Evolutionary conservation across 2,113 vertebrate genomes (phyloP), one percentile per base, ranked within the genome.

Genomic region (Ctenodactylus gundi): DNA sequence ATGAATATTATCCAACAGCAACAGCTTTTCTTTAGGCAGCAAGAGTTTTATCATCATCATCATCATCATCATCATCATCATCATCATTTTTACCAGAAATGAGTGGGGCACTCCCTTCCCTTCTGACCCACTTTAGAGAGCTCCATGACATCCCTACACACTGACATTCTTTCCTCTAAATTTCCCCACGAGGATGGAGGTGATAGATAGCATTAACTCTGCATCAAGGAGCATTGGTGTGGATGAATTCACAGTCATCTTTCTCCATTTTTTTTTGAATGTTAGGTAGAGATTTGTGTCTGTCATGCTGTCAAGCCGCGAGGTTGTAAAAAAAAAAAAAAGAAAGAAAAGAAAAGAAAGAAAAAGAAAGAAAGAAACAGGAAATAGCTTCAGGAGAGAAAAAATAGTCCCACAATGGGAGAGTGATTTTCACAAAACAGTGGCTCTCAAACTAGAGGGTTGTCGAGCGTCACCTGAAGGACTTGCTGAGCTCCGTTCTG

Each of bases 41-140:
- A 51, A 75, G 23, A 80, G 11, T 17, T 13, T 49, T n/a, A n/a
- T n/a, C n/a, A n/a, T n/a, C n/a, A n/a, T n/a, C n/a, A n/a, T n/a
- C n/a, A n/a, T n/a, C n/a, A n/a, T n/a, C n/a, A n/a, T n/a, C n/a
- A n/a, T n/a, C n/a, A n/a, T n/a, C n/a, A n/a, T n/a, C n/a, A n/a
- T n/a, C n/a, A n/a, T n/a, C n/a, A n/a, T n/a, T n/a, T n/a, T n/a
- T 81, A 85, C 77, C 77, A 55, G 39, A 95, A 95, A 65, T 93
- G 72, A 55, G 41, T 76, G 92, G 36, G 6, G 55, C 1, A 25
- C 27, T 73, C 55, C 14, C 7, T 39, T 75, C 18, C 29, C 29
- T 84, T 77, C 58, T 64, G 49, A 7, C 29, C n/a, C 29, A 17
- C 92, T 73, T 12, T 85, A 36, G 46, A 85, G 46, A 49, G 12